Base-by-base conservation (phyloP, 2,113 vertebrate genomes). In the Siphamia tubifer region DNA sequence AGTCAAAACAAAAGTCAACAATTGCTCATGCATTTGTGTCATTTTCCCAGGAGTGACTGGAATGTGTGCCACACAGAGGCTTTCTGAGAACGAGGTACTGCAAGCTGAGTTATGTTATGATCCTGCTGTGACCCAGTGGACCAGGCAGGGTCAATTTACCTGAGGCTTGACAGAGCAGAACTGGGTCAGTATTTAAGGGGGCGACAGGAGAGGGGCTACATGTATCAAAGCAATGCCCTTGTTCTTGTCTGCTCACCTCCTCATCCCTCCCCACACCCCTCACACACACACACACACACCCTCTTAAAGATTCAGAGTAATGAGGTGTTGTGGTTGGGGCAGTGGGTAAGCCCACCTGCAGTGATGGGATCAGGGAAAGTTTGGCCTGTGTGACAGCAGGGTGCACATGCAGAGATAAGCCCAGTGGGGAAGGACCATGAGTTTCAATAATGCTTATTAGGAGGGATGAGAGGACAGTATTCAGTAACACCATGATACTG, bases 391-490 rank as follows among this genome's bases (percentile, higher is more conserved):
- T 82, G 85, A 90, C 83, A 86, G 87, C 77, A 64, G 78, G 62
- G 69, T 27, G 58, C 68, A 85, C 74, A 87, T 86, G 83, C 83
- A 83, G 86, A 79, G 68, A 73, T 47, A 66, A 79, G 65, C 79
- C 67, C 82, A 71, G 82, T 69, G 54, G 82, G 85, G 75, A 67
- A 73, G 75, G 68, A 80, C 70, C 30, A 43, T 75, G 58, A 72
- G 64, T 79, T 74, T 83, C 77, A 86, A 87, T 83, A 71, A 89
- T 77, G 88, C 75, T 86, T 89, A 89, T 88, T 89, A 85, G 66
- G 31, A 57, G 38, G 61, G 47, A 89, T 74, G 73, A 70, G 58
- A 76, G 45, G 66, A 82, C 52, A 49, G 63, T 47, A 44, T 48
- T 51, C 43, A 58, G 49, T 35, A 57, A 60, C 60, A 64, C 43